Evolutionary conservation across 1,140 invertebrate species (phyloP).

Genomic region (Wiebesia pumilae): DNA sequence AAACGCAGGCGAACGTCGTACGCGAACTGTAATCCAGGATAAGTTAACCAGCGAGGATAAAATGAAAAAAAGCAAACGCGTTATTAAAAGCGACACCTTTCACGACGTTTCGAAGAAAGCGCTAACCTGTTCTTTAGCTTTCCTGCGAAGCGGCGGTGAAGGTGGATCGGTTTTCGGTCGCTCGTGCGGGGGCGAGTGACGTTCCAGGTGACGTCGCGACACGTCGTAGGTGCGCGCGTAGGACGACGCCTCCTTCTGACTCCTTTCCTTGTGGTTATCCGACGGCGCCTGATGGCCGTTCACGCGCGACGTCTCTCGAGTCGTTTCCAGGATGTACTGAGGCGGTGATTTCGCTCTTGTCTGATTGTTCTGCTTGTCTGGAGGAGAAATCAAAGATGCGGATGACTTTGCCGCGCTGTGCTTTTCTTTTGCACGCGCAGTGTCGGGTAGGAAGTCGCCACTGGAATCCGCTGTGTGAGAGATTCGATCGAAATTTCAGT

Average conservation of each 20-base stretch:
- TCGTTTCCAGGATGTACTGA: conserved; percentile 53
- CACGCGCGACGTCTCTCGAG: conserved; percentile 33
- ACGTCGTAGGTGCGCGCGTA: conserved; percentile 63
- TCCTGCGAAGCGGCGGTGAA: conserved; percentile 72
- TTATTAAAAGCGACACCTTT: not conserved
- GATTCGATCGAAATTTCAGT: too few relatives aligned
- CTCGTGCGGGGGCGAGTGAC: conserved; percentile 63
- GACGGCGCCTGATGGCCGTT: conserved; percentile 56
- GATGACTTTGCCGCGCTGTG: not conserved
- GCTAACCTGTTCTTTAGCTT: conserved; percentile 59
- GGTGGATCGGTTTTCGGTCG: conserved; percentile 64
- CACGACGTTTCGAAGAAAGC: not conserved
- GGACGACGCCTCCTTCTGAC: conserved; percentile 59
- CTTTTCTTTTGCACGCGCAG: not conserved
- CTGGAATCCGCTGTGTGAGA: too few relatives aligned
- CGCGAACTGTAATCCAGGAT: too few relatives aligned
- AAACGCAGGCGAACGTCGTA: not conserved
- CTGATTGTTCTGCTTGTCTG: conserved; percentile 60
- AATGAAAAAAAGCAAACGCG: too few relatives aligned
- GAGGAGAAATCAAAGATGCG: not conserved
- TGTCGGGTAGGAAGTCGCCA: too few relatives aligned
- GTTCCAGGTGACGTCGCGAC: conserved; percentile 58
- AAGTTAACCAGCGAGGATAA: too few relatives aligned
- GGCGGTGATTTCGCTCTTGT: conserved; percentile 59
- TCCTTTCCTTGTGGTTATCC: conserved; percentile 45